These are phyloP conservation scores for Eulithis testata DNA, from an alignment of 2,888 invertebrate genomes.

Conservation along the genomic window DNA sequence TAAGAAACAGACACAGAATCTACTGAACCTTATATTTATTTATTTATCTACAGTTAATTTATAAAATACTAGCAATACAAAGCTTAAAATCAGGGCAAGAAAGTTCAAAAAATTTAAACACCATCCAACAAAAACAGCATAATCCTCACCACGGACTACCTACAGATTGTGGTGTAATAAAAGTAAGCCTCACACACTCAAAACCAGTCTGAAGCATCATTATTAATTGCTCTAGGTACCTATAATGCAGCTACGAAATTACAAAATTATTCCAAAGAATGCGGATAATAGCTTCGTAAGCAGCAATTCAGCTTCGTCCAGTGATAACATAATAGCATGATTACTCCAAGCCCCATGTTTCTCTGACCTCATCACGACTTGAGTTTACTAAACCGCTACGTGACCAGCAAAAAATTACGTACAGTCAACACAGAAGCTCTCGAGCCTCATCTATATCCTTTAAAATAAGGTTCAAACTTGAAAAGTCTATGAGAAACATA, in stretches of 20 bases:
- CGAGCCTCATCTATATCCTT: conserved; percentile 20
- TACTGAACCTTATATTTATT: no score
- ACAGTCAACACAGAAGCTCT: conserved; percentile 23
- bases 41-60: no score
- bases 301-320: conserved; percentile 35
- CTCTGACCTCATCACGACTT: conserved; percentile 59
- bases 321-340: conserved; percentile 47
- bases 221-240: conserved; percentile 1
- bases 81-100: no score
- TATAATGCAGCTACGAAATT: conserved; percentile 15
- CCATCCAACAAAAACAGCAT: background rate
- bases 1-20: background rate
- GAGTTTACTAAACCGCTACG: conserved; percentile 70
- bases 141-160: background rate
- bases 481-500: conserved; percentile 4
- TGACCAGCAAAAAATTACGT: conserved; percentile 67
- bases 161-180: background rate
- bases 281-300: conserved; percentile 38
- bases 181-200: conserved; percentile 1
- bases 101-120: no score
- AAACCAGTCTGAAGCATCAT: conserved; percentile 15
- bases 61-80: no score
- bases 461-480: conserved; percentile 26
- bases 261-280: conserved; percentile 31
- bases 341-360: conserved; percentile 46